Percentiles rank a stretch among this genome's conserved stretches.
Conservation (phyloP, 64 coral and sea anemone genomes). For the Montipora sp. region DNA sequence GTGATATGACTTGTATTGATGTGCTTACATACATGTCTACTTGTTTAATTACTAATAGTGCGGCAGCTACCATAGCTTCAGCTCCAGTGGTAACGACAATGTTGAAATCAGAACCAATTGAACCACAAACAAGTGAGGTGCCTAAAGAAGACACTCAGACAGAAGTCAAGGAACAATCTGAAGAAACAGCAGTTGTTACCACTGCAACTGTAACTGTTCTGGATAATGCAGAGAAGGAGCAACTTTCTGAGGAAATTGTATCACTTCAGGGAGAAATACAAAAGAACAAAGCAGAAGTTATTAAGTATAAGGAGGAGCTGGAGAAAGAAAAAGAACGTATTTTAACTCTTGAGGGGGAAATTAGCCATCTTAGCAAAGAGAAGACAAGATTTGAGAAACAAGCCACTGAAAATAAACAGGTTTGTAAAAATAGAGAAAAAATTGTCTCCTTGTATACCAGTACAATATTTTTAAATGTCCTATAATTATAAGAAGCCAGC, state of each 20-base stretch:
- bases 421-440: neutral
- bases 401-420: conserved; percentile 85
- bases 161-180: conserved; percentile 65
- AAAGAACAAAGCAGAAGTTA: conserved; percentile 56
- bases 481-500: too few species aligned
- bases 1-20: too few species aligned
- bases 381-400: conserved; percentile 90
- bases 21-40: too few species aligned
- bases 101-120: conserved; percentile 31
- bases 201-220: conserved; percentile 63
- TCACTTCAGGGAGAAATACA: conserved; percentile 70
- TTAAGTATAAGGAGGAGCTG: conserved; percentile 58
- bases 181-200: conserved; percentile 26
- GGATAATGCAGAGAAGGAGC: conserved; percentile 70
- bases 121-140: neutral
- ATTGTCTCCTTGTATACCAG: too few species aligned
- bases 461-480: neutral
- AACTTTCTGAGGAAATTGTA: conserved; percentile 54
- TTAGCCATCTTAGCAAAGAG: conserved; percentile 81
- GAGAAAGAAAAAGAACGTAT: conserved; percentile 73
- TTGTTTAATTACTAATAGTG: conserved; percentile 1
- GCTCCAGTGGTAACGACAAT: conserved; percentile 41
- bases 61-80: conserved; percentile 8
- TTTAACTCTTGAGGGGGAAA: conserved; percentile 64
- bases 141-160: conserved; percentile 69